Evolutionary conservation across 92 coral and sea anemone genomes (phyloP).

Genomic region (Blastomussa wellsi): DNA sequence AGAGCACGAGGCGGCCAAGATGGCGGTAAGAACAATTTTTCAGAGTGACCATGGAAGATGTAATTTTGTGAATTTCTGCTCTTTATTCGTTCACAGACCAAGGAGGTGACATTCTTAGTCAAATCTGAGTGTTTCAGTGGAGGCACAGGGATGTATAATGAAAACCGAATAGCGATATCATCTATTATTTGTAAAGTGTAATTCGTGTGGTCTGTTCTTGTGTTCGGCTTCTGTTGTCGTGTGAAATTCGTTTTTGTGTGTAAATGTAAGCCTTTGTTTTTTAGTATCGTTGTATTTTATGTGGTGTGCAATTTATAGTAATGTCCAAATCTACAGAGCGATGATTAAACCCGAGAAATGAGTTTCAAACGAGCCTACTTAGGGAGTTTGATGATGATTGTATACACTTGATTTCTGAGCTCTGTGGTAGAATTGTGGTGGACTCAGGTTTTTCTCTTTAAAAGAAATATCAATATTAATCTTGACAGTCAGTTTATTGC

Average conservation of each 20-base stretch:
- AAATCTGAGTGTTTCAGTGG: conserved; percentile 42
- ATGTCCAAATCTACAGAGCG: conserved; percentile 25
- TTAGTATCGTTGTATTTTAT: neutral
- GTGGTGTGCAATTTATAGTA: conserved; percentile 4
- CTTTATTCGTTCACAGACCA: conserved; percentile 18
- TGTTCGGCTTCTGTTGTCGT: neutral
- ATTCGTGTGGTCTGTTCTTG: neutral
- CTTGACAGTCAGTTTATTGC: no score
- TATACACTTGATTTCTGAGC: conserved; percentile 55
- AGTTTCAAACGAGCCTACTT: conserved; percentile 22
- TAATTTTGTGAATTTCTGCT: neutral
- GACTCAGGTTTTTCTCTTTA: no score
- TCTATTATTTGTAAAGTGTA: no score
- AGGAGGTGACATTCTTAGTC: conserved; percentile 42
- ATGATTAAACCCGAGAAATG: conserved; percentile 40
- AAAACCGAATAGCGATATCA: conserved; percentile 45
- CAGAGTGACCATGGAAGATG: neutral
- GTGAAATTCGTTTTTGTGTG: neutral
- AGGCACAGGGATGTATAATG: conserved; percentile 31
- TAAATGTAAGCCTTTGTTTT: neutral
- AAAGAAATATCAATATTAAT: no score
- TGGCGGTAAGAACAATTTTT: conserved; percentile 28
- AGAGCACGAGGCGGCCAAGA: conserved; percentile 36
- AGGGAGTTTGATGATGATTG: conserved; percentile 18
- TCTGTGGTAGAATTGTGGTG: conserved; percentile 5